Evolutionary conservation across 2,797 vertebrate genomes (phyloP), one percentile per base, ranked within the genome.

Genomic region (Taeniopygia guttata): DNA sequence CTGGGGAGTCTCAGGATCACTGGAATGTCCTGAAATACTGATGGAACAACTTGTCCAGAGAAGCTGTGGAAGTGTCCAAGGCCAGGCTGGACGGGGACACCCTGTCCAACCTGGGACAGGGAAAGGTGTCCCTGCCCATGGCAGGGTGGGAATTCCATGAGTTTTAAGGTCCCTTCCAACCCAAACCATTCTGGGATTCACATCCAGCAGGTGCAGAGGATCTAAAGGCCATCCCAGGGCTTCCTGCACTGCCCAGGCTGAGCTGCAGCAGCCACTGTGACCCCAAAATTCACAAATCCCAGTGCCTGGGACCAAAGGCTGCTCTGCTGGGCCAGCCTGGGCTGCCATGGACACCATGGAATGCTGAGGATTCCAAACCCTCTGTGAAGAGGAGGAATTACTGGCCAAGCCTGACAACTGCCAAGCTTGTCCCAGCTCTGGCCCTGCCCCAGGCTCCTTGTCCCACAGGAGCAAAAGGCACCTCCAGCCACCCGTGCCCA

Each of bases 51-150:
- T 9, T 29, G 42, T 3, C 9, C 63, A 69, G 49, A 38, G 56
- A 2, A 58, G 45, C 14, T 51, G 56, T 34, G 64, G 29, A 4
- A 4, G 3, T 10, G 38, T 1, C 40, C 49, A 21, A 34, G 72
- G 42, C 6, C 27, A 10, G 26, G 36, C 0, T 18, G 29, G 30
- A 20, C 0, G 0, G 38, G 34, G n/a, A n/a, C n/a, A n/a, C n/a
- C n/a, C n/a, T n/a, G n/a, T n/a, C n/a, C n/a, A n/a, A n/a, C n/a
- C n/a, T n/a, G 63, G 27, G 14, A 2, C 0, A 1, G 32, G 23
- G 63, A 48, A 17, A 62, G 13, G 7, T 20, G 74, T 43, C 10
- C 42, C 32, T 46, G 48, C 16, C 32, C 10, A 2, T 2, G 43
- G 56, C 45, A 30, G 9, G n/a, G 30, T 11, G 22, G 72, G 29